Evolutionary conservation across 2,797 vertebrate genomes (phyloP).

Genomic region (Nannoperca australis): DNA sequence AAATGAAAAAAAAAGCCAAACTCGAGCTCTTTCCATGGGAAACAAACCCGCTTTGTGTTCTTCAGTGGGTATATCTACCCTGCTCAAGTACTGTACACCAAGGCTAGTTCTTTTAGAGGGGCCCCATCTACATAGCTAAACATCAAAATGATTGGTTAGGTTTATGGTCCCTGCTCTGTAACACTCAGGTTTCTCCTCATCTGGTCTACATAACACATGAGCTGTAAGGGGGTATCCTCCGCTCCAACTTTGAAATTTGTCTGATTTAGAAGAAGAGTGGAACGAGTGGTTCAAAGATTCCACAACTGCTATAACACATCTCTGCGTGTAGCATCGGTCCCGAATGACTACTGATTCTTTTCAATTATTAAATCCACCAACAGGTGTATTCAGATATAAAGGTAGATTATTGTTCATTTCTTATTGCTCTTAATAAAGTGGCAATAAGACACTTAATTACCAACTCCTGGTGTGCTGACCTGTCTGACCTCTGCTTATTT

Average conservation of each 20-base stretch:
- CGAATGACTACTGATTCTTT: not conserved
- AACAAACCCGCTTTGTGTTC: constrained; percentile 63
- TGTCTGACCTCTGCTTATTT: constrained; percentile 24
- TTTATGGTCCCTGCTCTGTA: constrained; percentile 57
- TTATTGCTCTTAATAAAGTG: not conserved
- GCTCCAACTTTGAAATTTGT: constrained; percentile 36
- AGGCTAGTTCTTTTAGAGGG: constrained; percentile 27
- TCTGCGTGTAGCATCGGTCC: not conserved
- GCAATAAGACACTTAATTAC: constrained; percentile 4
- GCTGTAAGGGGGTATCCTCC: constrained; percentile 20
- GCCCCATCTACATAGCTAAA: constrained; percentile 39
- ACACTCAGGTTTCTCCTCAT: constrained; percentile 64
- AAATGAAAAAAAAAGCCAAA: constrained; percentile 61
- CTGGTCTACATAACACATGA: constrained; percentile 60
- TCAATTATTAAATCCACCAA: constrained; percentile 5
- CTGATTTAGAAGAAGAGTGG: constrained; percentile 64
- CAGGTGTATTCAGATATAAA: not conserved
- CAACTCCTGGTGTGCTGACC: not conserved
- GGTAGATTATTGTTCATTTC: not conserved
- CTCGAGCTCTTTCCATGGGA: constrained; percentile 53
- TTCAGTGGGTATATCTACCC: constrained; percentile 28
- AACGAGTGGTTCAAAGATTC: not conserved
- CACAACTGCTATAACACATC: constrained; percentile 11
- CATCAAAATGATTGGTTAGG: constrained; percentile 51
- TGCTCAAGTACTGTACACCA: constrained; percentile 13